Conservation (phyloP, 1,140 invertebrate species). For the Scylla paramamosain region DNA sequence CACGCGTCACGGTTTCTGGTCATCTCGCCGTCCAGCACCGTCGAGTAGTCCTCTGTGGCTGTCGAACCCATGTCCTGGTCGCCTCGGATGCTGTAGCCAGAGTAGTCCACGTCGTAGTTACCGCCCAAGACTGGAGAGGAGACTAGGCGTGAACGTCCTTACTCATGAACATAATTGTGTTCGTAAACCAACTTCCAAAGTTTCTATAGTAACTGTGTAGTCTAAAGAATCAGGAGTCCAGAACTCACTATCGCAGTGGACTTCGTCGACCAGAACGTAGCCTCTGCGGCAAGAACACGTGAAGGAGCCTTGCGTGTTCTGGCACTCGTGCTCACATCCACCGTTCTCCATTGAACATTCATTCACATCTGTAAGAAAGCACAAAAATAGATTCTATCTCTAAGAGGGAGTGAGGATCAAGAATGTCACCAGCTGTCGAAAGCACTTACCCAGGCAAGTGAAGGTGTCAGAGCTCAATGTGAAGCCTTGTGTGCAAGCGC, state of each 20-base stretch:
- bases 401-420: no score
- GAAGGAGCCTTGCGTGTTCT: conserved; percentile 79
- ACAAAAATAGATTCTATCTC: no score
- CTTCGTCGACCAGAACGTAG: conserved; percentile 79
- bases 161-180: no score
- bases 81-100: background rate
- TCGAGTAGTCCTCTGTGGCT: background rate
- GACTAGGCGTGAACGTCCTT: background rate
- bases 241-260: conserved; percentile 79
- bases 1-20: background rate
- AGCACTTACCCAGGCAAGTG: conserved; percentile 79
- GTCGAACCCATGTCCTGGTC: background rate
- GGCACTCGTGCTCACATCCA: conserved; percentile 79
- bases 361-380: conserved; percentile 78
- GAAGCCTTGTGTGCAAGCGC: conserved; percentile 80
- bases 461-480: conserved; percentile 74
- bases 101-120: background rate
- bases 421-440: background rate
- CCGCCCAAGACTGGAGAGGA: background rate
- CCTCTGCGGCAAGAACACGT: conserved; percentile 79
- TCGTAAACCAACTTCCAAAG: no score
- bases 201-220: no score
- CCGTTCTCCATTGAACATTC: conserved; percentile 79
- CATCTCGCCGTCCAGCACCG: background rate
- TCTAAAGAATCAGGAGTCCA: background rate